A percentile compares a stretch with the other conserved stretches of the same genome.
Evolutionary conservation across 2,888 invertebrate species (phyloP).

Genomic region (Parasteatoda lunata): DNA sequence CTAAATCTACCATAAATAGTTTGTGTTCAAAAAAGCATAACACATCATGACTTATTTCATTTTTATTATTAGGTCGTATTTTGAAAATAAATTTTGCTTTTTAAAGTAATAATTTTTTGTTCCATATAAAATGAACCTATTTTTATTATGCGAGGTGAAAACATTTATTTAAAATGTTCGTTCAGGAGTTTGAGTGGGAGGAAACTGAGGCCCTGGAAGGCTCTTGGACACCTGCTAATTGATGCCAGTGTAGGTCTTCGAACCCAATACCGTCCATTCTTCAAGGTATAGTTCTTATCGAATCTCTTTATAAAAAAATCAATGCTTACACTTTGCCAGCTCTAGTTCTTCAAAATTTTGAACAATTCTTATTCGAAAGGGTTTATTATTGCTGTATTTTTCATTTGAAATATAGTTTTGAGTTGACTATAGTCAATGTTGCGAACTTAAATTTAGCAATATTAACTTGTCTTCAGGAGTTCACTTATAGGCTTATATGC

Average conservation of each 20-base stretch:
- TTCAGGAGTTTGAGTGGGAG: slow-evolving; percentile 61
- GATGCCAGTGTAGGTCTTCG: slow-evolving; percentile 25
- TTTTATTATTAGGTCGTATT: background rate
- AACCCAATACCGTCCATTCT: slow-evolving; percentile 54
- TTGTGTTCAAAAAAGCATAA: background rate
- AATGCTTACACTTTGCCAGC: background rate
- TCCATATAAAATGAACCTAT: background rate
- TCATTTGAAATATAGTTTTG: background rate
- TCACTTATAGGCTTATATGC: no score
- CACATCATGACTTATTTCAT: background rate
- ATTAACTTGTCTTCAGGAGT: background rate
- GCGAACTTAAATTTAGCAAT: background rate
- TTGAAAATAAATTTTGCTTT: background rate
- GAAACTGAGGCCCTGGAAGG: slow-evolving; percentile 55
- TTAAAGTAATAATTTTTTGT: background rate
- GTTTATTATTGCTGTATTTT: no score
- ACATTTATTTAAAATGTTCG: slow-evolving; percentile 1
- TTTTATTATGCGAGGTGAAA: background rate
- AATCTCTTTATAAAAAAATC: background rate
- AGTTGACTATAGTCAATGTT: background rate
- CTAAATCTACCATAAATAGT: background rate
- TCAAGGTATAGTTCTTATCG: slow-evolving; percentile 26
- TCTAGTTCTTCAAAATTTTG: background rate
- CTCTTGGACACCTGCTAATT: slow-evolving; percentile 62
- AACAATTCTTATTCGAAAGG: no score